Evolutionary conservation across 2,888 invertebrate species (phyloP), one percentile per base, ranked within the genome.

Genomic region (Drosophila phalerata): DNA sequence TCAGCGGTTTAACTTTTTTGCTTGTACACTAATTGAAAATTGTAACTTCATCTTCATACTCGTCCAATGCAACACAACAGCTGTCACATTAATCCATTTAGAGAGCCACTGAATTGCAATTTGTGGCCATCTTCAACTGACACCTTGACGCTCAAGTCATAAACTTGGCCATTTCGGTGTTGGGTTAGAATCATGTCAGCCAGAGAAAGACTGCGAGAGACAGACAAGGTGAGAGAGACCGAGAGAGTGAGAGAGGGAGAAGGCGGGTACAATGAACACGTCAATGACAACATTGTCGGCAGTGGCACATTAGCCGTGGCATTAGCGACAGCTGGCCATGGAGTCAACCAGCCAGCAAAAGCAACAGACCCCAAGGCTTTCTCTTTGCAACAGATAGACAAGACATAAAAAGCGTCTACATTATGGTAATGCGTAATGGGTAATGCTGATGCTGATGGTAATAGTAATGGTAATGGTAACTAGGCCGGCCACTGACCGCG

Each of bases 401-500:
- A n/a, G 3, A 84, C 69, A 83, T 88, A 76, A 82, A 88, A 79
- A 69, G 73, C 55, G 71, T 85, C 68, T 69, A 71, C 77, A 85
- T 85, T 88, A 83, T 88, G 88, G 77, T 81, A 67, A 67, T 67
- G 66, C 55, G 56, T 52, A 52, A 60, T 62, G 77, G 56, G 48
- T 77, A 13, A 83, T 88, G 88, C 69, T 77, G 62, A 67, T 67
- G 66, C 62, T 53, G 53, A 60, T 62, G 73, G 61, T 37, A 77
- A 71, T 76, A 53, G 63, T 28, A 28, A 28, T 28, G 28, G 5
- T 66, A 62, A 57, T 61, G 77, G 52, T 69, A 83, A 84, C 84
- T 84, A 88, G 78, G 88, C 84, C 84, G 81, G 81, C 66, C 88
- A 84, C 53, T 83, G 84, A 84, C 84, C 87, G 84, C 75, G 53